Percentiles rank a stretch among this genome's conserved stretches.
Conservation (phyloP, 2,888 invertebrate species). For the Sinopyrophorus schimmeli region DNA sequence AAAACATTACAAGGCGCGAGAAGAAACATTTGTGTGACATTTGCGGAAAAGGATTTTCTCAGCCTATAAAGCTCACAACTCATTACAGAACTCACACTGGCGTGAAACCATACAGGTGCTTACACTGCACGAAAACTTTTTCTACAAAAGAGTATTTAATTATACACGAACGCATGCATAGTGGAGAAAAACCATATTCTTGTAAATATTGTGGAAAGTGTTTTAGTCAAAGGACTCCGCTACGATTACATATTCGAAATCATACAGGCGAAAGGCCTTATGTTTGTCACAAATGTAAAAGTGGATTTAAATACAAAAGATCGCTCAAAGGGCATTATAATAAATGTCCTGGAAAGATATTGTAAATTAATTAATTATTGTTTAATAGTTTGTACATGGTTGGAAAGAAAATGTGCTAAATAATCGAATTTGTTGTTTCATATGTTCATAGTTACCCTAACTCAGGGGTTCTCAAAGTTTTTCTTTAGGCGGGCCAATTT, state of each 20-base stretch:
- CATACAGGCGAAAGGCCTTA: conserved; percentile 66
- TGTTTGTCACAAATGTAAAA: conserved; percentile 60
- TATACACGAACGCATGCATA: conserved; percentile 64
- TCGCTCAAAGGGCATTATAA: conserved; percentile 63
- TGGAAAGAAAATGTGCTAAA: too few relatives aligned
- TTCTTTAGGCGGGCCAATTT: too few relatives aligned
- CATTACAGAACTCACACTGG: conserved; percentile 46
- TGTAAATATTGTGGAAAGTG: conserved; percentile 66
- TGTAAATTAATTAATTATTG: too few relatives aligned
- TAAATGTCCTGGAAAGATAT: conserved; percentile 41
- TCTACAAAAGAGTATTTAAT: conserved; percentile 56
- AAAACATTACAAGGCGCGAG: conserved; percentile 38
- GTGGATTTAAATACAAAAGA: conserved; percentile 64
- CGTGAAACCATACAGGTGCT: conserved; percentile 39
- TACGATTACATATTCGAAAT: conserved; percentile 64
- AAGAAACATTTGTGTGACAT: conserved; percentile 48
- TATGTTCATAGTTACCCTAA: too few relatives aligned
- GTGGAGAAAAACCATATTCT: conserved; percentile 65
- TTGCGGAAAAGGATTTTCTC: conserved; percentile 49
- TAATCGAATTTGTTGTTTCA: too few relatives aligned
- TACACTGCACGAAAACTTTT: conserved; percentile 48
- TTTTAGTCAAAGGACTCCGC: conserved; percentile 64
- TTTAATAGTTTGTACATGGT: too few relatives aligned
- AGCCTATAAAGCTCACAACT: conserved; percentile 44
- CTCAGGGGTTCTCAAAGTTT: too few relatives aligned